A percentile compares a stretch with the other conserved stretches of the same genome.
Conservation (phyloP, 1,140 invertebrate species). For the Teleogryllus occipitalis region DNA sequence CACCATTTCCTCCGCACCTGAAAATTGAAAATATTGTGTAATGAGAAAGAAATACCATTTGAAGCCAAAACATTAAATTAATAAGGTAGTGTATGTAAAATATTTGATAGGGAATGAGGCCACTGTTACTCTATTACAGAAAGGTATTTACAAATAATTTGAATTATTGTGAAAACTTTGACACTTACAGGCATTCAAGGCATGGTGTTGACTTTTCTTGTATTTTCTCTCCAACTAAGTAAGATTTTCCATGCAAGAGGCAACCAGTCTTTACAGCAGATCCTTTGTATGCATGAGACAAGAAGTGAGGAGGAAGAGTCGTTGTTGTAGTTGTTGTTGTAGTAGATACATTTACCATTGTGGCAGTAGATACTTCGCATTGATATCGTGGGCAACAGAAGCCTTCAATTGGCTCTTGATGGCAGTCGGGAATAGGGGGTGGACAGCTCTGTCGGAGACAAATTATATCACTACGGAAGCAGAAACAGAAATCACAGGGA, state of each 20-base stretch:
- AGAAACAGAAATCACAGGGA: constrained; percentile 95
- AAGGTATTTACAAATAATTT: not conserved
- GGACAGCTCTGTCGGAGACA: constrained; percentile 92
- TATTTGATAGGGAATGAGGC: not conserved
- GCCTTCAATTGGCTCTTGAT: constrained; percentile 81
- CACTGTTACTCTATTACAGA: not conserved
- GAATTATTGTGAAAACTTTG: not conserved
- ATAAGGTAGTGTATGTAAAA: not conserved
- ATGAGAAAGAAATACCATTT: constrained; percentile 8
- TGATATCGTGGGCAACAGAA: constrained; percentile 93
- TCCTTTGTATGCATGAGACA: constrained; percentile 65
- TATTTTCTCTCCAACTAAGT: constrained; percentile 74
- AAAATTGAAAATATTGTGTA: constrained; percentile 30
- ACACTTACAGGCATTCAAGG: constrained; percentile 82
- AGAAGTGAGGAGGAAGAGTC: constrained; percentile 71
- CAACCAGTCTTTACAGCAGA: constrained; percentile 66
- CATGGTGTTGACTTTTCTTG: constrained; percentile 79
- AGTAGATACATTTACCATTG: constrained; percentile 65
- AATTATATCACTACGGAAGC: constrained; percentile 91
- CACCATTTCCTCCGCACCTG: constrained; percentile 79
- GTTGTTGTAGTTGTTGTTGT: constrained; percentile 80
- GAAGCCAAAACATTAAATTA: not conserved
- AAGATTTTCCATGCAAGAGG: constrained; percentile 70
- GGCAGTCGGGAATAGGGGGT: constrained; percentile 81
- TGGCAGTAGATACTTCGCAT: constrained; percentile 79